These are phyloP conservation scores for Gerris lacustris DNA, from an alignment of 2,888 invertebrate species.

Conservation along the genomic window DNA sequence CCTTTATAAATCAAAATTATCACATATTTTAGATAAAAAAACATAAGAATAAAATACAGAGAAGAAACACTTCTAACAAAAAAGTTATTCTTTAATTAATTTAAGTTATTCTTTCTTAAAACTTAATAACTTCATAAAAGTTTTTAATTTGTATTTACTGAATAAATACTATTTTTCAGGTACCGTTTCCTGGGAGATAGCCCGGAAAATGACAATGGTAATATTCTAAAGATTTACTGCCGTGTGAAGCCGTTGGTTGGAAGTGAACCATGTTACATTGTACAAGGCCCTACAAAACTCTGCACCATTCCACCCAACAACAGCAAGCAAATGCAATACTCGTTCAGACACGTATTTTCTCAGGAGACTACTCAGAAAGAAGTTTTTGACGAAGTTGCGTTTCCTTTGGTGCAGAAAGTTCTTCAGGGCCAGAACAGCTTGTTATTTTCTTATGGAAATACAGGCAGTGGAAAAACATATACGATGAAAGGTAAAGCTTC, in stretches of 20 bases:
- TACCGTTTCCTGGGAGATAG: no score
- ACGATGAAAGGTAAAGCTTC: constrained; percentile 59
- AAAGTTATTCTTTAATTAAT: no score
- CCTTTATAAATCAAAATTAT: no score
- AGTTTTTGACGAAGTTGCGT: constrained; percentile 68
- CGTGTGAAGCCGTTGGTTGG: background rate
- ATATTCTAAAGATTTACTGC: constrained; percentile 3
- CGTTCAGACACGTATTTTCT: constrained; percentile 70
- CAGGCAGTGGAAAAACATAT: constrained; percentile 86
- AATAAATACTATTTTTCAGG: no score
- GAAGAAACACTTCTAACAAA: no score
- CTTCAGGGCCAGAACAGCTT: constrained; percentile 83
- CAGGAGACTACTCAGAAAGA: constrained; percentile 66
- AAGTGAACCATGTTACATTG: background rate
- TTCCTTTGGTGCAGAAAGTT: constrained; percentile 75
- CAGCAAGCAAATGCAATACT: constrained; percentile 58
- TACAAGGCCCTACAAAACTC: background rate
- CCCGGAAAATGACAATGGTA: background rate
- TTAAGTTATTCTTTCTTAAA: no score
- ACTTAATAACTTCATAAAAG: no score
- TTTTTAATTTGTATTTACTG: no score
- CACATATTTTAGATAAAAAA: no score
- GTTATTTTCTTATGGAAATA: constrained; percentile 93
- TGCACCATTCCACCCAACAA: background rate
- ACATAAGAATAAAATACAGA: no score